Conservation (phyloP, 2,797 vertebrate species). For the Caiman crocodilus region DNA sequence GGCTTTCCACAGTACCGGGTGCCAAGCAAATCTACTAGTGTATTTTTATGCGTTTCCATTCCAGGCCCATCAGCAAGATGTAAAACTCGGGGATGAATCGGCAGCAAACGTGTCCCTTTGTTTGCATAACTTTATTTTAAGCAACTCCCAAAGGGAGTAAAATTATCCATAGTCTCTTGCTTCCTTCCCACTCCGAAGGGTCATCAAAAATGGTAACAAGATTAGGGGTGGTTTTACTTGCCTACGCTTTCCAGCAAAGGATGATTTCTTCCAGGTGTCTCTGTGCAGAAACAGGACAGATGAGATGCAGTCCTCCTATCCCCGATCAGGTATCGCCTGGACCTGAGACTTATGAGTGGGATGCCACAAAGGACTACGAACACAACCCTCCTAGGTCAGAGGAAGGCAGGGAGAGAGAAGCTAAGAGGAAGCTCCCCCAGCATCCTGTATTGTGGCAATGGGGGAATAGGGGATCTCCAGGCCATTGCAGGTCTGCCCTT, state of each 20-base stretch:
- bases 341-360: rapidly evolving
- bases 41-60: background rate
- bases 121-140: background rate
- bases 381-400: background rate
- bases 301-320: background rate
- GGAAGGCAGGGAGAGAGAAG: background rate
- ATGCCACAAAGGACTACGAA: rapidly evolving
- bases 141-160: background rate
- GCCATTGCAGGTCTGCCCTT: too few relatives aligned
- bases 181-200: background rate
- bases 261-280: background rate
- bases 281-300: background rate
- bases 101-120: background rate
- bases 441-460: too few relatives aligned
- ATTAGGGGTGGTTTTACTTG: background rate
- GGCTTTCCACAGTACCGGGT: background rate
- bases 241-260: background rate
- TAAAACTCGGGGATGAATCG: background rate
- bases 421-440: background rate
- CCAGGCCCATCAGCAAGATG: too few relatives aligned
- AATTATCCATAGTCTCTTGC: background rate
- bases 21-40: background rate
- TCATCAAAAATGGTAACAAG: background rate
- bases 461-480: too few relatives aligned
- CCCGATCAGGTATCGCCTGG: background rate